Conservation (phyloP, 2,113 vertebrate genomes). For the Pterocles burchelli region DNA sequence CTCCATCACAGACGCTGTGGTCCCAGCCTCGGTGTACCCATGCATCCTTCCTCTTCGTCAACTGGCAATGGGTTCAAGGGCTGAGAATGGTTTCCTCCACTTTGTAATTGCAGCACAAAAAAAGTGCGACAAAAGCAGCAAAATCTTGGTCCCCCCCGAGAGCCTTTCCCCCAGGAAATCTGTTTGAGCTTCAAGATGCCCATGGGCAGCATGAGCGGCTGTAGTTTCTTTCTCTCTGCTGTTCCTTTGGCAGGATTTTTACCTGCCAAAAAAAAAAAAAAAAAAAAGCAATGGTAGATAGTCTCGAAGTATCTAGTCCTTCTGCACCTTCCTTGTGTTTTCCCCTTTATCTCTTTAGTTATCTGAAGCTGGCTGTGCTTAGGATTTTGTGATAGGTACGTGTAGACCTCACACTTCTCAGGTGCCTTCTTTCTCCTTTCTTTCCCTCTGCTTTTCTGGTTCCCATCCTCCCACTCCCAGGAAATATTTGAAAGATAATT, state of each 20-base stretch:
- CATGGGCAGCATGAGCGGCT: rapidly evolving
- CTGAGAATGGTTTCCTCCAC: background rate
- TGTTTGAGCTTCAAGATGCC: background rate
- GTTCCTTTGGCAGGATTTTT: background rate
- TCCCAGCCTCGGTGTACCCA: background rate
- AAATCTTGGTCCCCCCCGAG: background rate
- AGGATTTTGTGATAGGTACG: background rate
- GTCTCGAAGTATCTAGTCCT: background rate
- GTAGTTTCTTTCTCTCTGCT: background rate
- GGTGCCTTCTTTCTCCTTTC: background rate
- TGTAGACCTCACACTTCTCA: background rate
- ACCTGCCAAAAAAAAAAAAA: background rate
- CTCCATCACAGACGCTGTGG: background rate
- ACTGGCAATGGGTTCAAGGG: background rate
- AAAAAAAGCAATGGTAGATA: background rate
- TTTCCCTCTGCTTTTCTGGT: background rate
- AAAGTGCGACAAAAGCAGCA: background rate
- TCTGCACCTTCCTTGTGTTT: background rate
- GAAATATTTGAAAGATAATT: slow-evolving; percentile 62
- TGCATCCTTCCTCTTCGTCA: background rate
- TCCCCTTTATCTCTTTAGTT: background rate
- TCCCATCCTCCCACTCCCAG: slow-evolving; percentile 40
- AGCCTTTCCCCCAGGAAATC: background rate
- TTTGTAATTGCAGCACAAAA: background rate
- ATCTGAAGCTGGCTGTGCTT: background rate